Percentiles rank a stretch among this genome's conserved stretches.
Evolutionary conservation across 2,113 vertebrate genomes (phyloP).

Genomic region (Plectropomus leopardus): DNA sequence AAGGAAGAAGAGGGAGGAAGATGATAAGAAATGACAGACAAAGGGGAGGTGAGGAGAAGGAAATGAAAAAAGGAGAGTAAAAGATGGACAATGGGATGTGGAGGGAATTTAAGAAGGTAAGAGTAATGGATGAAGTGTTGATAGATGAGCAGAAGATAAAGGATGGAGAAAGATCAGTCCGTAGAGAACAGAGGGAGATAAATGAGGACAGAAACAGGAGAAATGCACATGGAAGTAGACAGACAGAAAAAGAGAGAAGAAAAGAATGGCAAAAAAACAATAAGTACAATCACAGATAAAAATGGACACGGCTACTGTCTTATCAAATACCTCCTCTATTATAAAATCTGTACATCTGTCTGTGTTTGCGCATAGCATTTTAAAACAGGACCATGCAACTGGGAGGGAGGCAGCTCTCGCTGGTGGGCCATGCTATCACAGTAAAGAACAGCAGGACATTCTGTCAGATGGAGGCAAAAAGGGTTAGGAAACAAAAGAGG

Average conservation of each 20-base stretch:
- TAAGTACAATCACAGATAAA: slow-evolving; percentile 4
- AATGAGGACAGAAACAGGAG: not conserved
- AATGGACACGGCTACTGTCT: not conserved
- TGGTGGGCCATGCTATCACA: slow-evolving; percentile 77
- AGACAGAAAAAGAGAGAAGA: slow-evolving; percentile 4
- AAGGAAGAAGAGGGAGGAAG: not conserved
- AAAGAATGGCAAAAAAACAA: slow-evolving; percentile 13
- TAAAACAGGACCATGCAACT: slow-evolving; percentile 77
- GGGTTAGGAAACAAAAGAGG: slow-evolving; percentile 66
- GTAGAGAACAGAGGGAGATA: not conserved
- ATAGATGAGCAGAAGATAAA: slow-evolving; percentile 4
- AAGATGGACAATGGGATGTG: not conserved
- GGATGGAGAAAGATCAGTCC: not conserved
- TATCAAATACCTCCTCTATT: slow-evolving; percentile 10
- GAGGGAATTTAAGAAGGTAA: not conserved
- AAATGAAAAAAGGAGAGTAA: not conserved
- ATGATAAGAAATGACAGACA: slow-evolving; percentile 12
- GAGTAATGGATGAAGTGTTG: not conserved
- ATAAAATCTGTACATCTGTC: slow-evolving; percentile 34
- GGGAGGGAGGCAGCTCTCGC: slow-evolving; percentile 52
- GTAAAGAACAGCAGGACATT: slow-evolving; percentile 60
- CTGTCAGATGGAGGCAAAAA: slow-evolving; percentile 72
- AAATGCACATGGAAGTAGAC: slow-evolving; percentile 8
- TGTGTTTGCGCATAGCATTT: slow-evolving; percentile 61
- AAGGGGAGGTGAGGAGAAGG: not conserved